A percentile compares a stretch with the other conserved stretches of the same genome.
Conservation (phyloP, 2,797 vertebrate genomes). For the Pyrocephalus nanus region DNA sequence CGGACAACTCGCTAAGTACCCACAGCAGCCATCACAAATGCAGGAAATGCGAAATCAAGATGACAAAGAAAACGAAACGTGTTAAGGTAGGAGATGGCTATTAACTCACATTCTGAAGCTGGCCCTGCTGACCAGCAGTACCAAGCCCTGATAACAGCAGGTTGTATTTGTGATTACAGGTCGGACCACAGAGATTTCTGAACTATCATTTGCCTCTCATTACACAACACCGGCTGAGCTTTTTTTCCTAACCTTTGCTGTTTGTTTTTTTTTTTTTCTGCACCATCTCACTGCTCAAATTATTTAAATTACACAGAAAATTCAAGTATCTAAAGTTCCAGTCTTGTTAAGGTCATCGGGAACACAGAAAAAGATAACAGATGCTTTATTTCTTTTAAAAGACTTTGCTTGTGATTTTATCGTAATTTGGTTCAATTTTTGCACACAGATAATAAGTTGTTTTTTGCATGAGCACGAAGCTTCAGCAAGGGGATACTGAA, state of each 20-base stretch:
- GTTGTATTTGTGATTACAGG: background rate
- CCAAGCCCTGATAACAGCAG: background rate
- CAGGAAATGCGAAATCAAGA: background rate
- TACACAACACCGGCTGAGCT: background rate
- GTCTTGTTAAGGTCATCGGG: background rate
- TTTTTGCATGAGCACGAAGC: background rate
- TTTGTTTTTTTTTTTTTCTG: background rate
- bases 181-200: background rate
- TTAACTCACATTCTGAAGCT: background rate
- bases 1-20: fast-evolving
- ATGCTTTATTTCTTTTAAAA: background rate
- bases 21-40: background rate
- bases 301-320: background rate
- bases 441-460: background rate
- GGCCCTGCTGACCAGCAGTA: fast-evolving
- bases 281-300: background rate
- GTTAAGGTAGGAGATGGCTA: background rate
- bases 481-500: background rate
- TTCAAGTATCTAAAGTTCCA: background rate
- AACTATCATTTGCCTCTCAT: background rate
- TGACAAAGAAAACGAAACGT: background rate
- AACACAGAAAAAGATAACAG: background rate
- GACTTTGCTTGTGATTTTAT: background rate
- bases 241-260: background rate
- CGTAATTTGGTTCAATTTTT: background rate